Conservation (phyloP, 37 sponge, comb jelly and placozoan genomes). For the Halichondria panicea region DNA sequence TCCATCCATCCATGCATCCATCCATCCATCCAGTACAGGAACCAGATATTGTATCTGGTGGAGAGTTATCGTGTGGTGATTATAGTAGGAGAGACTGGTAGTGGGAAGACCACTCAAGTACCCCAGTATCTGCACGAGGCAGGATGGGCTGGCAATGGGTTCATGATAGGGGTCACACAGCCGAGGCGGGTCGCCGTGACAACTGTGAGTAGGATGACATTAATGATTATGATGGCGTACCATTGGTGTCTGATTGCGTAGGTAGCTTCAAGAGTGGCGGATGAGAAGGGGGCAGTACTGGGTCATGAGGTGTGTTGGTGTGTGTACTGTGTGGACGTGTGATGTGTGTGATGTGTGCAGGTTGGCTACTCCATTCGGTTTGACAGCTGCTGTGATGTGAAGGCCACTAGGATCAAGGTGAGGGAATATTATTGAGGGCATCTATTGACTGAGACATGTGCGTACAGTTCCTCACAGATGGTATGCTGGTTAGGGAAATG, state of each 20-base stretch:
- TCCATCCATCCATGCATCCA: too few species aligned
- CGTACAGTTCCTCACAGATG: conserved; percentile 89
- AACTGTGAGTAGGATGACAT: conserved; percentile 54
- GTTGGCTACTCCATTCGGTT: conserved; percentile 92
- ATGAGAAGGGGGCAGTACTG: conserved; percentile 76
- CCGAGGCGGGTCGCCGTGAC: conserved; percentile 88
- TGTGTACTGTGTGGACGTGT: neutral
- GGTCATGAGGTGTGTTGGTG: conserved; percentile 60
- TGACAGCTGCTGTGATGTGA: conserved; percentile 78
- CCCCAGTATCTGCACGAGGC: conserved; percentile 92
- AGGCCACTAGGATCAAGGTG: conserved; percentile 84
- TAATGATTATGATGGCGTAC: neutral
- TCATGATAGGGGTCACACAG: conserved; percentile 84
- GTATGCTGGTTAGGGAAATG: conserved; percentile 90
- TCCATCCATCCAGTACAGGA: conserved; percentile 55
- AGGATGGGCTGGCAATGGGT: conserved; percentile 77
- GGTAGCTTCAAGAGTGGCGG: conserved; percentile 89
- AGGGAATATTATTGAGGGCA: neutral
- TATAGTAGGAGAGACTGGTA: conserved; percentile 92
- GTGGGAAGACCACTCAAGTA: conserved; percentile 91
- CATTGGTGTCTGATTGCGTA: conserved; percentile 6
- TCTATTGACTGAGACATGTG: neutral
- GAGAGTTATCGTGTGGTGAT: conserved; percentile 81
- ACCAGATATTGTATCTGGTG: conserved; percentile 84
- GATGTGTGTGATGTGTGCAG: neutral